Evolutionary conservation across 2,888 invertebrate genomes (phyloP).

Genomic region (Acrocera orbiculus): DNA sequence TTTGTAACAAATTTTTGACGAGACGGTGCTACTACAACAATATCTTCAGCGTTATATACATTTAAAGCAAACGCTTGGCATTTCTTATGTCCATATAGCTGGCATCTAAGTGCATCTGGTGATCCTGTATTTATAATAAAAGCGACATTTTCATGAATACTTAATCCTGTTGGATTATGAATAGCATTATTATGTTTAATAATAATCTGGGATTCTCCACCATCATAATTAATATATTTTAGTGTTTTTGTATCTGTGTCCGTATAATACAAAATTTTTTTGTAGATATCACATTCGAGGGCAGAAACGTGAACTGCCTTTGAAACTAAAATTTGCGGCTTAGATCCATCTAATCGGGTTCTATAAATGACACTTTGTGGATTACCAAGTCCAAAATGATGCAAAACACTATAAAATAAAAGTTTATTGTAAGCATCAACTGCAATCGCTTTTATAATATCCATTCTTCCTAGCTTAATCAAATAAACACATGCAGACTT

Average conservation of each 20-base stretch:
- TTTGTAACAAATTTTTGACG: slow-evolving; percentile 35
- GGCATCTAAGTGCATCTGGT: slow-evolving; percentile 40
- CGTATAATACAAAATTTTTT: slow-evolving; percentile 53
- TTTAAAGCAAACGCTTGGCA: slow-evolving; percentile 35
- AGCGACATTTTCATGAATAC: slow-evolving; percentile 56
- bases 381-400: slow-evolving; percentile 28
- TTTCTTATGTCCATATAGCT: slow-evolving; percentile 34
- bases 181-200: slow-evolving; percentile 32
- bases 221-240: slow-evolving; percentile 34
- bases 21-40: slow-evolving; percentile 37
- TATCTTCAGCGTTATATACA: slow-evolving; percentile 32
- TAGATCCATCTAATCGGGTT: slow-evolving; percentile 36
- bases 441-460: slow-evolving; percentile 39
- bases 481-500: slow-evolving; percentile 38
- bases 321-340: slow-evolving; percentile 28
- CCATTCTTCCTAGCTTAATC: slow-evolving; percentile 33
- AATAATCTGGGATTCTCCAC: slow-evolving; percentile 31
- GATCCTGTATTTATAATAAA: slow-evolving; percentile 46
- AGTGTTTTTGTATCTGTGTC: slow-evolving; percentile 42
- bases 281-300: slow-evolving; percentile 35
- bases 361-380: slow-evolving; percentile 36
- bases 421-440: slow-evolving; percentile 43
- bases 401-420: slow-evolving; percentile 40
- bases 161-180: slow-evolving; percentile 43
- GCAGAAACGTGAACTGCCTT: slow-evolving; percentile 28